Percentiles rank a stretch among this genome's conserved stretches.
These are phyloP conservation scores for Diorhabda sublineata DNA, from an alignment of 1,140 invertebrate genomes.

Conservation along the genomic window DNA sequence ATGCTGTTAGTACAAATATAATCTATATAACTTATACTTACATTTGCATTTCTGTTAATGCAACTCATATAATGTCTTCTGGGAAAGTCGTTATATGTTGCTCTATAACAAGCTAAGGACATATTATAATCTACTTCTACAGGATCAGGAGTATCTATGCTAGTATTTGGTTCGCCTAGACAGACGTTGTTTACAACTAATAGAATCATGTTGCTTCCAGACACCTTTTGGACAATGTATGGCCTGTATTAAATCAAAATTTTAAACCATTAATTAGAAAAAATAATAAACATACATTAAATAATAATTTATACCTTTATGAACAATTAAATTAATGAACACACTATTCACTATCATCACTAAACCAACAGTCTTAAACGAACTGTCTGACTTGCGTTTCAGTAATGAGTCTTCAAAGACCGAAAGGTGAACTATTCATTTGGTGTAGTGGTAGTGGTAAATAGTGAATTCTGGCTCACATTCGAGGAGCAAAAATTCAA, in stretches of 20 bases:
- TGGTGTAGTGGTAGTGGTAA: too few relatives aligned
- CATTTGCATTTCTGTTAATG: slow-evolving; percentile 42
- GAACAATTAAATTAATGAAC: too few relatives aligned
- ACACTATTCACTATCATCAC: too few relatives aligned
- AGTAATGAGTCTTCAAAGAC: too few relatives aligned
- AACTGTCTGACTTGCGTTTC: too few relatives aligned
- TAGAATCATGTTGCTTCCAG: slow-evolving; percentile 78
- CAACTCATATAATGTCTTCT: slow-evolving; percentile 45
- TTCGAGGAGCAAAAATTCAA: too few relatives aligned
- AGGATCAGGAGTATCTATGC: slow-evolving; percentile 34
- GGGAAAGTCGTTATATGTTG: slow-evolving; percentile 38
- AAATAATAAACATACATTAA: background rate
- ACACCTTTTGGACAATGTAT: slow-evolving; percentile 78
- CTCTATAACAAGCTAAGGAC: slow-evolving; percentile 45
- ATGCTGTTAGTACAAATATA: background rate
- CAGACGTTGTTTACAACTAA: slow-evolving; percentile 73
- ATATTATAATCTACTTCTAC: slow-evolving; percentile 42
- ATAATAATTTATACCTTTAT: too few relatives aligned
- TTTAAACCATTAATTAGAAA: background rate
- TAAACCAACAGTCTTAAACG: too few relatives aligned
- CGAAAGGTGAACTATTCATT: too few relatives aligned
- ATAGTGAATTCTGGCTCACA: too few relatives aligned
- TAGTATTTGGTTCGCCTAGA: slow-evolving; percentile 38
- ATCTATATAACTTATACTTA: slow-evolving; percentile 28
- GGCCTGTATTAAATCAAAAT: slow-evolving; percentile 52